Conservation (phyloP, 2,888 invertebrate genomes). For the Dasysyrphus albostriatus region DNA sequence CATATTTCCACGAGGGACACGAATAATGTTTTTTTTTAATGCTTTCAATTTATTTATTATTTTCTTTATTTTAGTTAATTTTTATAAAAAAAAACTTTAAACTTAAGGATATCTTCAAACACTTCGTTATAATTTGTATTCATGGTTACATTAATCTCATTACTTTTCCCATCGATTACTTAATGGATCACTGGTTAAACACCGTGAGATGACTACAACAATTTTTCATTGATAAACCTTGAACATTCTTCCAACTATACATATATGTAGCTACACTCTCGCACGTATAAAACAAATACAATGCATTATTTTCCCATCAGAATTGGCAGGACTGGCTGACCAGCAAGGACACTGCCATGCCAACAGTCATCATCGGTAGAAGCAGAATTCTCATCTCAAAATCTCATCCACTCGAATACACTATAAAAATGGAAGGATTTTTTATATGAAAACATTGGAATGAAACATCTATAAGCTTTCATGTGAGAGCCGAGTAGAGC, state of each 20-base stretch:
- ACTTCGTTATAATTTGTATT: neutral
- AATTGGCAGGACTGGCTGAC: constrained; percentile 32
- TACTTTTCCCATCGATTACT: neutral
- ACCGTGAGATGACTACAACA: neutral
- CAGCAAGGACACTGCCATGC: constrained; percentile 47
- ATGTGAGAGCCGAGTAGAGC: constrained; percentile 7
- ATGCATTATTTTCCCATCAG: neutral
- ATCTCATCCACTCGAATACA: constrained; percentile 14
- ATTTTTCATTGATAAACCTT: constrained; percentile 14
- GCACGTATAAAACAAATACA: neutral
- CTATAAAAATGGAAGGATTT: constrained; percentile 8
- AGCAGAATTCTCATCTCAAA: constrained; percentile 13
- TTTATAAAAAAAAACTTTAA: too few relatives aligned
- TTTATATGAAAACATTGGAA: constrained; percentile 7
- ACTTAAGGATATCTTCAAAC: too few relatives aligned
- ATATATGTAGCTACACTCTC: neutral
- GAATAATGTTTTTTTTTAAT: too few relatives aligned
- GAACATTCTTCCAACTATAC: neutral
- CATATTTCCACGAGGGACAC: too few relatives aligned
- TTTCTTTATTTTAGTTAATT: too few relatives aligned
- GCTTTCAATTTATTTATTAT: too few relatives aligned
- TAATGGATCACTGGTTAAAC: neutral
- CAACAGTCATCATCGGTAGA: neutral
- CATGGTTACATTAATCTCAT: neutral
- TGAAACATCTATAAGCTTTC: constrained; percentile 31